Evolutionary conservation across 2,113 vertebrate genomes (phyloP).

Genomic region (Corapipo altera): DNA sequence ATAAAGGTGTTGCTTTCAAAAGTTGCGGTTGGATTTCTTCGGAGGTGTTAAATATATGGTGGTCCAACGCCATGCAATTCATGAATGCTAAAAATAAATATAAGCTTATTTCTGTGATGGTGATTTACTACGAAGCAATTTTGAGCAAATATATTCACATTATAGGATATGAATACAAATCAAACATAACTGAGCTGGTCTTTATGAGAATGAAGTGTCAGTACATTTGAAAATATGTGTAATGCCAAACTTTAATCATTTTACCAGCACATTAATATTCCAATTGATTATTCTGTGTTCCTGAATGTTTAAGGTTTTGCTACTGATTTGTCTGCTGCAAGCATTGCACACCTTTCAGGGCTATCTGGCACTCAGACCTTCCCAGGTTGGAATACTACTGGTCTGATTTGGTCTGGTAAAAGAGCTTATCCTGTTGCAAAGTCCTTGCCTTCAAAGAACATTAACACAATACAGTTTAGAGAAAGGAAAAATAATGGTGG

Average conservation of each 20-base stretch:
- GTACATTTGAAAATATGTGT: slow-evolving; percentile 75
- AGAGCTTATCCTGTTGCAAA: background rate
- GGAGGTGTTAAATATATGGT: slow-evolving; percentile 76
- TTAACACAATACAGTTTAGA: background rate
- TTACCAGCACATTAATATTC: slow-evolving; percentile 63
- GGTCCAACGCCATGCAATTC: slow-evolving; percentile 67
- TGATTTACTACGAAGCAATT: slow-evolving; percentile 78
- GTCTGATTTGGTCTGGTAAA: background rate
- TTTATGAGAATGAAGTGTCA: slow-evolving; percentile 78
- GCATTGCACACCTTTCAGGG: background rate
- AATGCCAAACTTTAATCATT: slow-evolving; percentile 68
- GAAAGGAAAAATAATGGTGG: background rate
- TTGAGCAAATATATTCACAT: slow-evolving; percentile 76
- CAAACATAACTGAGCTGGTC: slow-evolving; percentile 70
- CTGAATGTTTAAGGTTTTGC: slow-evolving; percentile 38
- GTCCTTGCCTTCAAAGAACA: background rate
- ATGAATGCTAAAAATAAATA: slow-evolving; percentile 78
- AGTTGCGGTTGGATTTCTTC: slow-evolving; percentile 74
- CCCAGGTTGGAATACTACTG: background rate
- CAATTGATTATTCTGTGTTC: slow-evolving; percentile 37
- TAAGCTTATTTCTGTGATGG: slow-evolving; percentile 75
- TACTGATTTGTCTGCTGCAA: background rate
- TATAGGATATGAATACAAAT: slow-evolving; percentile 77
- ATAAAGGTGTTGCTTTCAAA: slow-evolving; percentile 72
- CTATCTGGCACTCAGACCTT: background rate